Evolutionary conservation across 2,797 vertebrate genomes (phyloP).

Genomic region (Enteromius thamalakanensis): DNA sequence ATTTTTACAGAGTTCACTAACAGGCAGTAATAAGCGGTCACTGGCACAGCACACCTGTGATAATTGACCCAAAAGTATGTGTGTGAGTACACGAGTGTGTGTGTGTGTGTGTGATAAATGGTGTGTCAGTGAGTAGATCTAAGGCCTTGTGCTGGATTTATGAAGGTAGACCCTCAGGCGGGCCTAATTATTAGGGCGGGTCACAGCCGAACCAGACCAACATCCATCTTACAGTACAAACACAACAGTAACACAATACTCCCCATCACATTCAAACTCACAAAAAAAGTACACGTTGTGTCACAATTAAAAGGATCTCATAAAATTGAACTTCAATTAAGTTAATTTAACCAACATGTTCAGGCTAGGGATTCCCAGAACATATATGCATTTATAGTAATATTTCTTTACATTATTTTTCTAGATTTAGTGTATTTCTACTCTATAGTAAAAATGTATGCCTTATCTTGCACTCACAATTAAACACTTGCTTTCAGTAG

Average conservation of each 20-base stretch:
- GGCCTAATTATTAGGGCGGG: slow-evolving; percentile 75
- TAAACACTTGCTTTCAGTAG: not conserved
- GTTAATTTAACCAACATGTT: not conserved
- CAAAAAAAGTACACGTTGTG: not conserved
- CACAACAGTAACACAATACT: slow-evolving; percentile 6
- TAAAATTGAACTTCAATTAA: not conserved
- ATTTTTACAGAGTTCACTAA: slow-evolving; percentile 50
- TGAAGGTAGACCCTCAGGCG: slow-evolving; percentile 66
- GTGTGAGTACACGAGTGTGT: slow-evolving; percentile 27
- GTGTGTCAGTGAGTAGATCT: slow-evolving; percentile 53
- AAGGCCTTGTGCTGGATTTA: slow-evolving; percentile 67
- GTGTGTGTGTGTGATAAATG: slow-evolving; percentile 49
- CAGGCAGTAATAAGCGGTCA: slow-evolving; percentile 42
- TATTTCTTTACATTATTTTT: not conserved
- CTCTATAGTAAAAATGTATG: not conserved
- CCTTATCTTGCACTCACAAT: not conserved
- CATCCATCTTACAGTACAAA: slow-evolving; percentile 71
- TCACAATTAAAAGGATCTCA: not conserved
- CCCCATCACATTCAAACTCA: not conserved
- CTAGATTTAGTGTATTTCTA: not conserved
- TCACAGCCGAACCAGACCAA: slow-evolving; percentile 66
- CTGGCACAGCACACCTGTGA: slow-evolving; percentile 46
- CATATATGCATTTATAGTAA: not conserved
- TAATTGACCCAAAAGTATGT: slow-evolving; percentile 44
- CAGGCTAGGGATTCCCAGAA: not conserved